phyloP scores from a whole-genome alignment of 2,888 invertebrate species.

The Hirudinaria manillensis region DNA sequence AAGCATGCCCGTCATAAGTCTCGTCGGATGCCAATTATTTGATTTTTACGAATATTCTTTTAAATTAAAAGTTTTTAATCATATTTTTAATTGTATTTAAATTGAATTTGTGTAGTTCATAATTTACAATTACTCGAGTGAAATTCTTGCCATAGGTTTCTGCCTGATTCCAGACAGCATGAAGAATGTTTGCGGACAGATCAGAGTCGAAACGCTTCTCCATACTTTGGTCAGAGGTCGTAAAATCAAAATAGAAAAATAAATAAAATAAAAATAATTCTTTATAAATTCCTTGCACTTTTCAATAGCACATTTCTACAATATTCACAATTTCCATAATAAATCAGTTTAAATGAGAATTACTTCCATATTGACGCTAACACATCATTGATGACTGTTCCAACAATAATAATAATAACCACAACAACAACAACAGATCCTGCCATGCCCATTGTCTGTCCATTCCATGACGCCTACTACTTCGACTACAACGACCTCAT shows the following conservation, averaged over 20 bases:
- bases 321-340: no score
- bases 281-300: background rate
- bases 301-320: background rate
- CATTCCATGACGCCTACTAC: conserved; percentile 37
- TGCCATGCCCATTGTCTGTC: conserved; percentile 34
- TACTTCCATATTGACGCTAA: no score
- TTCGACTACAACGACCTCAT: conserved; percentile 38
- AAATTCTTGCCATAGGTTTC: conserved; percentile 24
- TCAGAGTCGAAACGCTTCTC: conserved; percentile 32
- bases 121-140: no score
- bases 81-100: background rate
- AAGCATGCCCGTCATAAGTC: conserved; percentile 51
- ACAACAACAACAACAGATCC: conserved; percentile 35
- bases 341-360: no score
- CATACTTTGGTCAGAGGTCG: conserved; percentile 37
- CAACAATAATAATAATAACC: no score
- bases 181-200: conserved; percentile 31
- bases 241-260: background rate
- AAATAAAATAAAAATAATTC: background rate
- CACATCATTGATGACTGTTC: no score
- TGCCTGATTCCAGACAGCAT: conserved; percentile 30
- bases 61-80: background rate
- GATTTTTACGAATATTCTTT: background rate
- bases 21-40: background rate
- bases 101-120: background rate